A percentile compares a stretch with the other conserved stretches of the same genome.
phyloP scores from a whole-genome alignment of 1,140 invertebrate species.

The Papilio polytes region DNA sequence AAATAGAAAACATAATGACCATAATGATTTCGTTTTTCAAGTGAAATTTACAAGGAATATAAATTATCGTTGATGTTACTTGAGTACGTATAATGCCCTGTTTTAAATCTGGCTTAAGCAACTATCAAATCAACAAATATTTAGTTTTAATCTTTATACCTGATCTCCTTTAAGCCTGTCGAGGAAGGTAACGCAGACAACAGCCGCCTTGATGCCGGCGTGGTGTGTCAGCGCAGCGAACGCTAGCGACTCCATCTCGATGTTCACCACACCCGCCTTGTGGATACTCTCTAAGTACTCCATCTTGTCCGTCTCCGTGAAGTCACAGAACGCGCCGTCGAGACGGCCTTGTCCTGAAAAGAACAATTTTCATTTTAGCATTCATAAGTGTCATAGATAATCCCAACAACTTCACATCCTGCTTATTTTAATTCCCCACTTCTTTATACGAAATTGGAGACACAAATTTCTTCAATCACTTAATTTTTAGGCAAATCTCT shows the following conservation, averaged over 20 bases:
- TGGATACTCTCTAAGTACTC: slow-evolving; percentile 92
- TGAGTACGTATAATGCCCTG: neutral
- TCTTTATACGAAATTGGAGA: no score
- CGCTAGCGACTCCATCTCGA: slow-evolving; percentile 98
- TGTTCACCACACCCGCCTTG: slow-evolving; percentile 94
- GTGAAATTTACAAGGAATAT: no score
- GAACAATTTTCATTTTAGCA: no score
- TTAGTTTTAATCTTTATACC: slow-evolving; percentile 80
- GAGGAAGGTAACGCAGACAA: slow-evolving; percentile 97
- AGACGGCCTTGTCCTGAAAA: slow-evolving; percentile 92
- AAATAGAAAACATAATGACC: neutral
- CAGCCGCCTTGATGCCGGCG: slow-evolving; percentile 96
- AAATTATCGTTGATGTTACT: neutral
- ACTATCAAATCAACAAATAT: no score
- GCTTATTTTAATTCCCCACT: no score
- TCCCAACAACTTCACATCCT: no score
- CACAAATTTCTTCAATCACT: no score
- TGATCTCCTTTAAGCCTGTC: slow-evolving; percentile 98
- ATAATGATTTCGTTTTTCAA: no score
- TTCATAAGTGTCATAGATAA: no score
- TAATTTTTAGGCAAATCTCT: neutral
- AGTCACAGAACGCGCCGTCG: slow-evolving; percentile 99
- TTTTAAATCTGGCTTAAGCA: no score
- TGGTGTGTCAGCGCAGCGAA: slow-evolving; percentile 97
- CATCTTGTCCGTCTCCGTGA: slow-evolving; percentile 94